Percentiles rank a stretch among this genome's conserved stretches.
Evolutionary conservation across 2,113 vertebrate genomes (phyloP).

Genomic region (Boleophthalmus pectinirostris): DNA sequence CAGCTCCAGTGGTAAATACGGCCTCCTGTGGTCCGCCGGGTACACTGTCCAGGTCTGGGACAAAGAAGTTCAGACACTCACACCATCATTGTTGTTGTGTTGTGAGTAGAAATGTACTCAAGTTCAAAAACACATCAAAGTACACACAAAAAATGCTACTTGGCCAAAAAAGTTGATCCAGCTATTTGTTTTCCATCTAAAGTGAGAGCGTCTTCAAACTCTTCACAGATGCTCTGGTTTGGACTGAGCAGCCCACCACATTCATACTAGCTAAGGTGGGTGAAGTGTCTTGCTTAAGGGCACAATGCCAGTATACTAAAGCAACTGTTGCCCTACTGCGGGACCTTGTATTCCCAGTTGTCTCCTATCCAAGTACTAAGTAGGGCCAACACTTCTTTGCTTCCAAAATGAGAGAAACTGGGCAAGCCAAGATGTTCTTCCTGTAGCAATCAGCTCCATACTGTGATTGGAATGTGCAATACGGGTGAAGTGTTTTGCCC

Average conservation of each 20-base stretch:
- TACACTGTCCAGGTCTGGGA: conserved; percentile 40
- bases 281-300: no score
- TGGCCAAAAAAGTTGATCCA: background rate
- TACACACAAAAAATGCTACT: background rate
- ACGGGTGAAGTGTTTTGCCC: background rate
- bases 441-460: background rate
- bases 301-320: no score
- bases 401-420: no score
- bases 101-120: background rate
- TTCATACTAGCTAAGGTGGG: no score
- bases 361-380: no score
- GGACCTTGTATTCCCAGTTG: no score
- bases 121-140: background rate
- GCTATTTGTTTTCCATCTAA: background rate
- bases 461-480: background rate
- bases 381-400: no score
- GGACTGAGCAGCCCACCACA: no score
- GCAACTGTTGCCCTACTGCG: no score
- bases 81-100: background rate
- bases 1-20: conserved; percentile 59
- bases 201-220: background rate
- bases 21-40: conserved; percentile 49
- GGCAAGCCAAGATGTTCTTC: no score
- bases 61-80: background rate
- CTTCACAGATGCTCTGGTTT: background rate